phyloP scores from a whole-genome alignment of 2,888 invertebrate species.

The Cremastinae sp. region DNA sequence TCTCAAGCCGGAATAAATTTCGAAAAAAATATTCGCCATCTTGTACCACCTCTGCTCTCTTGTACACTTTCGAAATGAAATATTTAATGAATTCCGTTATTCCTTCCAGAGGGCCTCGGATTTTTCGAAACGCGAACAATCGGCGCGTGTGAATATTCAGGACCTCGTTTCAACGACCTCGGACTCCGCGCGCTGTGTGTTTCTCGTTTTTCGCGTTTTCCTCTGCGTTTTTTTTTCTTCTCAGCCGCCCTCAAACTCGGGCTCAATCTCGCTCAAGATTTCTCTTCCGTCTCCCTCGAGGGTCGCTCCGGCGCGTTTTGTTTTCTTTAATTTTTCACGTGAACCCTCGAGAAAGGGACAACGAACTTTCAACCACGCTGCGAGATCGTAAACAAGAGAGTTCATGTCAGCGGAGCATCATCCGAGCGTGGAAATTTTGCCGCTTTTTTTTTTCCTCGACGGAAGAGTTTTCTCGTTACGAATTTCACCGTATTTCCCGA shows the following conservation, averaged over 20 bases:
- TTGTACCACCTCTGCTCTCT: not conserved
- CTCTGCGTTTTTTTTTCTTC: not conserved
- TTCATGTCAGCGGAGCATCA: not conserved
- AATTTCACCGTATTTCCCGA: constrained; percentile 45
- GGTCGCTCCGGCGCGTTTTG: not conserved
- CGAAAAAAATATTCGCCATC: not conserved
- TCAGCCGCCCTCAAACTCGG: not conserved
- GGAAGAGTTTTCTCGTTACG: constrained; percentile 35
- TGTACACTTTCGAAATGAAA: constrained; percentile 10
- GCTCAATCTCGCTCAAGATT: constrained; percentile 8
- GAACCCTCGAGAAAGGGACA: constrained; percentile 21
- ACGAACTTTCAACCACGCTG: not conserved
- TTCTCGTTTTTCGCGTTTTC: not conserved
- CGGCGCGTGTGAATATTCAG: constrained; percentile 15
- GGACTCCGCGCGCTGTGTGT: not conserved
- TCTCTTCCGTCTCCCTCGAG: constrained; percentile 11
- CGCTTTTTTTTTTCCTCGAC: not conserved
- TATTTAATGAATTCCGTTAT: constrained; percentile 24
- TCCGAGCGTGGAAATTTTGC: no score
- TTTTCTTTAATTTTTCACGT: constrained; percentile 42
- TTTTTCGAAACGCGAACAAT: no score
- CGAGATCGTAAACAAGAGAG: constrained; percentile 33
- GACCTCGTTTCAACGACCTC: constrained; percentile 20
- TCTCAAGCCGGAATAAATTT: constrained; percentile 51
- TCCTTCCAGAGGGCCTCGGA: not conserved